Evolutionary conservation across 2,888 invertebrate species (phyloP).

Genomic region (Leistus spinibarbis): DNA sequence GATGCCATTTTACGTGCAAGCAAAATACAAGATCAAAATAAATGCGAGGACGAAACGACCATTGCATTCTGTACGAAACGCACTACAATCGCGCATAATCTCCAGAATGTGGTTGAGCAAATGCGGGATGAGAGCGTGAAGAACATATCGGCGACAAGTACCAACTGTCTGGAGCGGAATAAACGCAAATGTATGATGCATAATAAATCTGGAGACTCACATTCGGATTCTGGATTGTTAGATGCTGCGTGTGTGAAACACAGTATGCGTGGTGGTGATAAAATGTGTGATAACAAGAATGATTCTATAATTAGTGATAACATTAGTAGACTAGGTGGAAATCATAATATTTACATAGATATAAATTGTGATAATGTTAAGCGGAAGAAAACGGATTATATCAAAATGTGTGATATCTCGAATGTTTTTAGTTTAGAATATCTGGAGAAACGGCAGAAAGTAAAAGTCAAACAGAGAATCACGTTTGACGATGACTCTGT

Average conservation of each 20-base stretch:
- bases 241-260: constrained; percentile 11
- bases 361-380: constrained; percentile 56
- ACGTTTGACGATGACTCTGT: constrained; percentile 49
- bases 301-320: constrained; percentile 53
- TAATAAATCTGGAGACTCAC: not conserved
- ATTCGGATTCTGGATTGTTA: constrained; percentile 6
- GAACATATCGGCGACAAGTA: not conserved
- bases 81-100: not conserved
- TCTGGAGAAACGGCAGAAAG: constrained; percentile 41
- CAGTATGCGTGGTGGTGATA: constrained; percentile 42
- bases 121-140: not conserved
- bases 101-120: not conserved
- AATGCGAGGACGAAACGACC: not conserved
- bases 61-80: not conserved
- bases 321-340: constrained; percentile 52
- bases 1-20: constrained; percentile 54
- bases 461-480: constrained; percentile 50
- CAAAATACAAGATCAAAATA: constrained; percentile 18
- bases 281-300: constrained; percentile 52
- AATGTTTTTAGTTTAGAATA: constrained; percentile 43
- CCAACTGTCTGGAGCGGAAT: not conserved
- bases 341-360: constrained; percentile 52
- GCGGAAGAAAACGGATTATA: constrained; percentile 40
- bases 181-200: constrained; percentile 6
- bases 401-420: constrained; percentile 47